Conservation (phyloP, 1,140 invertebrate genomes). For the Pygmarrhopalites habei region DNA sequence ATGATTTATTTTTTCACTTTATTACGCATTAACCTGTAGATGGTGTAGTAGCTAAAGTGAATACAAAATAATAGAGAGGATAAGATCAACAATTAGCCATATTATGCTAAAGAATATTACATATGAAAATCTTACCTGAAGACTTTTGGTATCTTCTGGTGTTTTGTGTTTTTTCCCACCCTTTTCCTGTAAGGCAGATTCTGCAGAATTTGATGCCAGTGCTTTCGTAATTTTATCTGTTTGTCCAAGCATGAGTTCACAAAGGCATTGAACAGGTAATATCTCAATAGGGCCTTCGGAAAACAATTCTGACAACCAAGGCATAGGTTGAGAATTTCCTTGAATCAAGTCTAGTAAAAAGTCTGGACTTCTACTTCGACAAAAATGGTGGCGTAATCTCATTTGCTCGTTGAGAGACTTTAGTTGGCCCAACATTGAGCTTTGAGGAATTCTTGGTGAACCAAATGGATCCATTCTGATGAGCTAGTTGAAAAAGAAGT, state of each 20-base stretch:
- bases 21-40: no score
- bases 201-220: neutral
- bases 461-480: conserved; percentile 78
- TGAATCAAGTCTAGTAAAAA: conserved; percentile 89
- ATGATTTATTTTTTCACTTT: no score
- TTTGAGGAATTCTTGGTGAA: conserved; percentile 68
- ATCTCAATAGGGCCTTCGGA: conserved; percentile 37
- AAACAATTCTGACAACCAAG: conserved; percentile 90
- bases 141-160: conserved; percentile 35
- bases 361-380: conserved; percentile 80
- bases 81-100: no score
- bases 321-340: conserved; percentile 82
- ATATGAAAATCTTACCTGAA: no score
- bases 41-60: no score
- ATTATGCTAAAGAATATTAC: no score
- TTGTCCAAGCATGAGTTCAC: conserved; percentile 82
- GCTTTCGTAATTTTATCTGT: conserved; percentile 39
- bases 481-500: no score
- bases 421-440: conserved; percentile 69
- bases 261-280: conserved; percentile 88
- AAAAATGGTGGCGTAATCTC: conserved; percentile 81
- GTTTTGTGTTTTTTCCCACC: conserved; percentile 14
- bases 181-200: neutral
- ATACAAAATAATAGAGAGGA: no score
- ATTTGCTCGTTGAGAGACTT: conserved; percentile 67